Conservation (phyloP, 2,888 invertebrate species). For the Mycogona germanica region DNA sequence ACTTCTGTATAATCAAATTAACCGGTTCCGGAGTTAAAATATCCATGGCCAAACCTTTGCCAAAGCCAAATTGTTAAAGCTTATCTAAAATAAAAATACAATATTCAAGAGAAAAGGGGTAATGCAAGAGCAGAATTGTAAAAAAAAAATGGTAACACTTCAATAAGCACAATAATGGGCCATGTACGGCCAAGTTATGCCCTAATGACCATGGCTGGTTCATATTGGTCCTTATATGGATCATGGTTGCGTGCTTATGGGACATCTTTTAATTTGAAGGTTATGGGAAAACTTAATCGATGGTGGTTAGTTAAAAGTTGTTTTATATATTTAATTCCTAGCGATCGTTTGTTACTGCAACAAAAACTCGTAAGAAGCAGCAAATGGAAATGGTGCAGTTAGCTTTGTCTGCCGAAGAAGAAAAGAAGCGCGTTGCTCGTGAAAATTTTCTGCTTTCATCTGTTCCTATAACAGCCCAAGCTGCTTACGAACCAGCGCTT, state of each 20-base stretch:
- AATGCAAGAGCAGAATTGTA: too few species aligned
- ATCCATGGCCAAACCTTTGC: background rate
- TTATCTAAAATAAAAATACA: too few species aligned
- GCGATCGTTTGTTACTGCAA: slow-evolving; percentile 93
- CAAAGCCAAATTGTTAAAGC: background rate
- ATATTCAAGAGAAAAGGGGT: too few species aligned
- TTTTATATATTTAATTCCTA: slow-evolving; percentile 32
- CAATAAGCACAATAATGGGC: too few species aligned
- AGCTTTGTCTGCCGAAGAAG: slow-evolving; percentile 90
- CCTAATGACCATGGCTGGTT: too few species aligned
- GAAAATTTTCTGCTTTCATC: slow-evolving; percentile 93
- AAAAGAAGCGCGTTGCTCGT: slow-evolving; percentile 84
- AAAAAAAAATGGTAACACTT: too few species aligned
- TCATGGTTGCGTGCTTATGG: too few species aligned
- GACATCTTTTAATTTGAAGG: too few species aligned
- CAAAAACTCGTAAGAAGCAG: slow-evolving; percentile 96
- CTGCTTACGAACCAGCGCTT: slow-evolving; percentile 88
- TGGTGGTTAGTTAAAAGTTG: background rate
- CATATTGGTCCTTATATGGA: too few species aligned
- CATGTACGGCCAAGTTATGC: too few species aligned
- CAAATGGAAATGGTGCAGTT: slow-evolving; percentile 95
- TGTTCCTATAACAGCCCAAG: slow-evolving; percentile 87
- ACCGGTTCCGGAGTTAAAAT: background rate
- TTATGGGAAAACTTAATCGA: background rate
- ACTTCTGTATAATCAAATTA: background rate